Base-by-base conservation (phyloP, 2,797 vertebrate species). In the Schizopygopsis pylzovi region DNA sequence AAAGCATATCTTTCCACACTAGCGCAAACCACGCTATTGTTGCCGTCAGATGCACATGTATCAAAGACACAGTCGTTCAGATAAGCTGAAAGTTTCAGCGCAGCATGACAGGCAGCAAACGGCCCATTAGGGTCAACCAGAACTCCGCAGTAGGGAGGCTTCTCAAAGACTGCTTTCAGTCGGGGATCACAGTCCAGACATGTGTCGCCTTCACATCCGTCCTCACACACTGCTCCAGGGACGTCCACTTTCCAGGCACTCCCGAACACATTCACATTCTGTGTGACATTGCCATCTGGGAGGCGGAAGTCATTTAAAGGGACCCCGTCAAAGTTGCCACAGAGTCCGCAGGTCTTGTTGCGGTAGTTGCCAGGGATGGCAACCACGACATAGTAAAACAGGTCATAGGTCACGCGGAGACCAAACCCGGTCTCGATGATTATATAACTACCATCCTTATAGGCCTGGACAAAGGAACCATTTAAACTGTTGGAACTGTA, bases 1-100 rank as follows among this genome's bases (percentile, higher is more conserved):
- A 88, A 92, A 39, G 93, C 93, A 0, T 95, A 96, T 56, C 93
- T 91, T 2, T 92, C 93, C 56, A 95, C 28, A 61, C 92, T 94
- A 61, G 94, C 56, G 77, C 95, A 96, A 45, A 96, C 88, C 67
- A 93, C 90, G 3, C 90, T 89, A 43, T 79, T 90, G 52, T 94
- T 93, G 0, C 93, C 93, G 0, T 84, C 86, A 61, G 92, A 90
- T 10, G 88, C 89, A 39, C 94, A 94, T 5, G 94, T 10, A 88
- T 95, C 92, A 86, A 92, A 94, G 73, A 95, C 82, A 43, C 93
- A 96, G 93, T 92, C 90, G 79, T 85, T 91, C 93, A 94, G 95
- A 92, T 92, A 96, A 52, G 82, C 41, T 79, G 63, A 85, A 82
- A 72, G 94, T 47, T 93, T 90, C 88, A 93, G 85, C 86, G 63